phyloP scores from a whole-genome alignment of 2,888 invertebrate genomes.

The Dichetophora obliterata region DNA sequence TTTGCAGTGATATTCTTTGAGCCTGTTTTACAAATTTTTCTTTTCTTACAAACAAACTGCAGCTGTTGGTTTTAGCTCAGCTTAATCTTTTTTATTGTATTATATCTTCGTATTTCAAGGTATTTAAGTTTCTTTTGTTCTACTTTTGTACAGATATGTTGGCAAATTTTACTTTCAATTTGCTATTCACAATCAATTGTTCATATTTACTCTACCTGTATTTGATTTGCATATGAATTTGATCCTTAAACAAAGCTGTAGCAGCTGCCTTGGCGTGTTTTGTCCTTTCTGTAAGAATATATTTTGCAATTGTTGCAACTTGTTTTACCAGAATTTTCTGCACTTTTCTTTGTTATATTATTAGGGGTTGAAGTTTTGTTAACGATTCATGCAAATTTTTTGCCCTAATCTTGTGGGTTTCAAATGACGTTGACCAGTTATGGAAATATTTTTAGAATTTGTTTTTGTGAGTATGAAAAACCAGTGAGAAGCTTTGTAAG shows the following conservation, averaged over 20 bases:
- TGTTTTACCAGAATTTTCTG: conserved; percentile 1
- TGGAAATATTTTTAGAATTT: too few species aligned
- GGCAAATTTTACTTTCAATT: too few species aligned
- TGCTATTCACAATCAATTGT: too few species aligned
- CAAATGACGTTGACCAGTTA: too few species aligned
- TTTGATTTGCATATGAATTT: background rate
- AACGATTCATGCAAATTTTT: too few species aligned
- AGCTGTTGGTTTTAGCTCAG: background rate
- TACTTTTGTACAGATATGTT: too few species aligned
- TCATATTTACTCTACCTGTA: background rate
- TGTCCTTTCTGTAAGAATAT: background rate
- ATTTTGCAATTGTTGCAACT: background rate
- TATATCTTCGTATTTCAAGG: background rate
- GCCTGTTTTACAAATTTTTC: too few species aligned
- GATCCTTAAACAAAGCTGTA: background rate
- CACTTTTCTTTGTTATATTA: background rate
- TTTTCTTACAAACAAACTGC: background rate
- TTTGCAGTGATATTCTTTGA: background rate
- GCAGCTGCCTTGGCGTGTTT: background rate
- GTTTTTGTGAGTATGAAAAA: too few species aligned
- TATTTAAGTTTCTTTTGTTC: background rate
- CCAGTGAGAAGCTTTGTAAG: too few species aligned
- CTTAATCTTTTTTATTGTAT: background rate
- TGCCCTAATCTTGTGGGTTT: too few species aligned
- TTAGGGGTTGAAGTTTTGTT: background rate